Base-by-base conservation (phyloP, 2,888 invertebrate species). In the Noctuana brunneofusca region DNA sequence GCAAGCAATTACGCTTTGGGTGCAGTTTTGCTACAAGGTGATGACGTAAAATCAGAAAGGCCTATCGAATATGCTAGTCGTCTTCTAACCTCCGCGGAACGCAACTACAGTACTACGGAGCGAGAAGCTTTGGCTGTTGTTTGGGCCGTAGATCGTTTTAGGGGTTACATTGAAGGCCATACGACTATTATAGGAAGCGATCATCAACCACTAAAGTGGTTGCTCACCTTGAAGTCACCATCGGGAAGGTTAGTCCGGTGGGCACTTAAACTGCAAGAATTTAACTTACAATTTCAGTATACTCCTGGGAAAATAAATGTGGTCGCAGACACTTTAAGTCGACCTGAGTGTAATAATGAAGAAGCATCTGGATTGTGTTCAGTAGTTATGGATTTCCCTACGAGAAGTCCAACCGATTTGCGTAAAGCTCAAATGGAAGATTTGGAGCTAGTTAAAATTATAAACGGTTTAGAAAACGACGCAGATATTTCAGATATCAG, bases 1-100 rank as follows among this genome's bases (percentile, higher is more conserved):
- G 48, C 48, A 1, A 49, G 48, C 20, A 49, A 24, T 8, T 49
- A 49, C 9, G 48, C 48, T 14, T 24, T 49, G 8, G 48, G 49
- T 1, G 49, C 49, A 24, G 49, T 49, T 8, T 14, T 49, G 3
- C 14, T 24, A 3, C 49, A 49, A 9, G 24, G 49, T 14, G 49
- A 49, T 8, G 24, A 24, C 24, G n/a, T 8, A 8, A 14, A 49
- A 8, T 3, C 11, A 2, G 24, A 49, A 8, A 6, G 24, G 0
- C 49, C 24, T 3, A 24, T 49, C 1, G 49, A 49, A 1, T 49
- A 49, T 24, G 49, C 49, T 8, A 49, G 49, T 14, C 49, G 49
- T 3, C 24, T 49, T 8, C 49, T 49, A 5, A 24, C 14, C 8
- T 14, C 49, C 2, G 49, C 49, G 8, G 49, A 49, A 9, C n/a